A percentile compares a stretch with the other conserved stretches of the same genome.
Evolutionary conservation across 2,888 invertebrate genomes (phyloP).

Genomic region (Lasioglossum vierecki): DNA sequence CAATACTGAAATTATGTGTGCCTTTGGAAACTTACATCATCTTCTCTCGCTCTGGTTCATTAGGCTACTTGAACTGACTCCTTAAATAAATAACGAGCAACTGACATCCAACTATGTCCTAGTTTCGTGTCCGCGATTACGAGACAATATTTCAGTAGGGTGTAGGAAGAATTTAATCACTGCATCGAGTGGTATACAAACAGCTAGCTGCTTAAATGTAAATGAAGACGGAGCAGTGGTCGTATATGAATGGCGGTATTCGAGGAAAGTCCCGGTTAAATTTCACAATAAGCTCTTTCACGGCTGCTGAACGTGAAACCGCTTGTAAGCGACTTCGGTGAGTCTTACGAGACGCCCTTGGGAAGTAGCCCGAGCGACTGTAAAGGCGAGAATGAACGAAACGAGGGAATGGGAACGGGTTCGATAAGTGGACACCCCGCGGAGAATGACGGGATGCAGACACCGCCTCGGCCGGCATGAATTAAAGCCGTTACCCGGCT

Average conservation of each 20-base stretch:
- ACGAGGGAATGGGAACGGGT: constrained; percentile 51
- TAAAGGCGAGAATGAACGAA: constrained; percentile 62
- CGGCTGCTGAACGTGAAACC: constrained; percentile 54
- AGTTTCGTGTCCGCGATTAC: not conserved
- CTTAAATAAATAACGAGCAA: too few relatives aligned
- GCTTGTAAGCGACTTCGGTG: constrained; percentile 55
- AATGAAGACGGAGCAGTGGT: constrained; percentile 43
- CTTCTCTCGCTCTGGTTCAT: too few relatives aligned
- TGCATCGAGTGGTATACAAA: constrained; percentile 25
- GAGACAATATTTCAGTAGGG: not conserved
- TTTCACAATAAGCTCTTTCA: constrained; percentile 68
- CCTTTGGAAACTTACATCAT: too few relatives aligned
- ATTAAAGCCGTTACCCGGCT: constrained; percentile 51
- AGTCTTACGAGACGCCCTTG: constrained; percentile 56
- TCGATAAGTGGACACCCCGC: constrained; percentile 66
- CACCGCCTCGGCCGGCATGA: constrained; percentile 48
- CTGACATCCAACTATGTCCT: not conserved
- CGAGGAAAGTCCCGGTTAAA: constrained; percentile 58
- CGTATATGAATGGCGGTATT: constrained; percentile 56
- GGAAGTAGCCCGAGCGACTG: constrained; percentile 48
- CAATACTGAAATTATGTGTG: too few relatives aligned
- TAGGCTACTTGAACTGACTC: too few relatives aligned
- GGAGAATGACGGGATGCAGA: constrained; percentile 65
- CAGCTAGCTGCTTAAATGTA: constrained; percentile 43
- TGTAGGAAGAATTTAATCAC: constrained; percentile 25